These are phyloP conservation scores for Xiphophorus hellerii DNA, from an alignment of 2,113 vertebrate species.

Conservation along the genomic window DNA sequence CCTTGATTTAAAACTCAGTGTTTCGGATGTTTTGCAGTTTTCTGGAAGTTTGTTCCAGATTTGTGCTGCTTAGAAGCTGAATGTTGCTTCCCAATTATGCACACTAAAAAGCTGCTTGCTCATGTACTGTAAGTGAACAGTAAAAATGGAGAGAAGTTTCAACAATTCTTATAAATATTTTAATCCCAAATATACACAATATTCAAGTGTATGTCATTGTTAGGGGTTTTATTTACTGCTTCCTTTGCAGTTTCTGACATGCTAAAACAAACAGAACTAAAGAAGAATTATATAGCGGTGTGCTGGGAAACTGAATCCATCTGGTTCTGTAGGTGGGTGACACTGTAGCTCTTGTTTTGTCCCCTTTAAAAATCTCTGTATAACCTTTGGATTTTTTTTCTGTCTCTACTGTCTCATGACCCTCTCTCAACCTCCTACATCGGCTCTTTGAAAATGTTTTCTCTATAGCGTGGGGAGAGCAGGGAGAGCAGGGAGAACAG, in stretches of 20 bases:
- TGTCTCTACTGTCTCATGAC: constrained; percentile 40
- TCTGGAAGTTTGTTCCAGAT: no score
- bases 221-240: not conserved
- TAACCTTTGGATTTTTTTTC: constrained; percentile 64
- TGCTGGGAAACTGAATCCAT: no score
- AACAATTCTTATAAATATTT: no score
- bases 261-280: not conserved
- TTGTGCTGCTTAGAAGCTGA: no score
- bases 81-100: no score
- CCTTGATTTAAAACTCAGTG: no score
- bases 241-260: not conserved
- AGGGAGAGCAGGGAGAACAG: constrained; percentile 37
- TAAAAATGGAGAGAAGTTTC: no score
- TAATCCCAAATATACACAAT: no score
- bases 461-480: constrained; percentile 56
- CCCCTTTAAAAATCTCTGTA: constrained; percentile 33
- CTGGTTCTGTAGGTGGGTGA: constrained; percentile 41
- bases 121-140: no score
- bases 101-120: no score
- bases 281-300: not conserved
- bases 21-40: no score
- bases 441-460: constrained; percentile 76
- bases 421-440: constrained; percentile 35
- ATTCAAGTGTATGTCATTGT: no score
- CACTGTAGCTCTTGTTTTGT: constrained; percentile 34